Conservation (phyloP, 2,113 vertebrate species). For the Excalfactoria chinensis region DNA sequence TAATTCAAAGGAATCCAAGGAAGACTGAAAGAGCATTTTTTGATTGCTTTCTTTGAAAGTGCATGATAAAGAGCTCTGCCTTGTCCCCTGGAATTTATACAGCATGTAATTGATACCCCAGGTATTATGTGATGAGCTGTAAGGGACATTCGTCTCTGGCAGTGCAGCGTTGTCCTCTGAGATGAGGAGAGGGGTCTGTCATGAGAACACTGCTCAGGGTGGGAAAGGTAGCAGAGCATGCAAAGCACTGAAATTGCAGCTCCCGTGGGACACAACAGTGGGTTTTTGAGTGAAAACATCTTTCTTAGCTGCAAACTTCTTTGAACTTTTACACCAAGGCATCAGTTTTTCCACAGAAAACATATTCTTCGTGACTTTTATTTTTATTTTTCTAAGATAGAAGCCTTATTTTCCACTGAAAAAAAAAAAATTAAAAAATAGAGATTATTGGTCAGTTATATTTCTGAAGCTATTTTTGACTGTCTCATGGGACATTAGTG, state of each 20-base stretch:
- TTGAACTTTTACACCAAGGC: not conserved
- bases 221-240: not conserved
- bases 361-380: not conserved
- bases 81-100: not conserved
- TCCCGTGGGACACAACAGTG: not conserved
- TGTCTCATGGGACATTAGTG: not conserved
- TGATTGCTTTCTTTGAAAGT: not conserved
- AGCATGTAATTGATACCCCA: not conserved
- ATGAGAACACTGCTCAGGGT: not conserved
- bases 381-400: not conserved
- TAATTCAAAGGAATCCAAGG: not conserved
- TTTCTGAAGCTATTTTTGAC: slow-evolving; percentile 28
- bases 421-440: not conserved
- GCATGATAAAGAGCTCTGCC: not conserved
- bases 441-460: not conserved
- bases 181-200: not conserved
- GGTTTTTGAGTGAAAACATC: not conserved
- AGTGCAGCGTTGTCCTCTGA: not conserved
- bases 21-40: not conserved
- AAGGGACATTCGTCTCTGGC: not conserved
- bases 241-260: not conserved
- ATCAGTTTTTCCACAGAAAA: not conserved
- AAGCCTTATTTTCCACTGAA: not conserved
- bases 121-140: not conserved
- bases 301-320: not conserved